These are phyloP conservation scores for Lepilemur ruficaudatus DNA, from an alignment of 2,797 vertebrate genomes.

Conservation along the genomic window DNA sequence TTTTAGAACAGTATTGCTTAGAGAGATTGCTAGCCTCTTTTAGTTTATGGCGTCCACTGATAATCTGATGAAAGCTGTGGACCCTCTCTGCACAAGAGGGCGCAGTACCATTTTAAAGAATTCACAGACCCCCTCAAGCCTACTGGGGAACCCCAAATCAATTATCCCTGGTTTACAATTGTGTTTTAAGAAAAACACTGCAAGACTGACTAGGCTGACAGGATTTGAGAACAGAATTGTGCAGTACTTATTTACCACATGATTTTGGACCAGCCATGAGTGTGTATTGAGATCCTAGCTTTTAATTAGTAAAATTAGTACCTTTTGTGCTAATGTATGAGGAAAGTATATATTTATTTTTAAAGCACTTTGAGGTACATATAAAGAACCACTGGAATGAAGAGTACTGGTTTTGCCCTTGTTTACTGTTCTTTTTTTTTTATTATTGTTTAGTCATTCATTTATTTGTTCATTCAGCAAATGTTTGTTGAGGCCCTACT, in stretches of 20 bases:
- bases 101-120: neutral
- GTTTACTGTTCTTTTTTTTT: neutral
- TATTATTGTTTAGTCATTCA: neutral
- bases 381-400: neutral
- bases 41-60: neutral
- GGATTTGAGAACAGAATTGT: slow-evolving; percentile 33
- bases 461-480: slow-evolving; percentile 39
- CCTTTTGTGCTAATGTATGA: neutral
- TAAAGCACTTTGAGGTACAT: slow-evolving; percentile 17
- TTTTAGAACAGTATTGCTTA: neutral
- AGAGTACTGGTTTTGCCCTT: neutral
- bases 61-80: slow-evolving; percentile 23
- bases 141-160: neutral
- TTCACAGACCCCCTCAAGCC: neutral
- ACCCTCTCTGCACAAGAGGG: neutral
- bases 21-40: neutral
- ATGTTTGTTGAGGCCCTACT: neutral
- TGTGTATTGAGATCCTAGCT: neutral
- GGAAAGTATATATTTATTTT: slow-evolving; percentile 23
- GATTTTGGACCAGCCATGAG: slow-evolving; percentile 1
- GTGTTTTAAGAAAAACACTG: slow-evolving; percentile 24
- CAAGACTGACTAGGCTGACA: neutral
- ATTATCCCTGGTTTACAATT: neutral
- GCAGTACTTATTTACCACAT: neutral
- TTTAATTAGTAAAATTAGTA: slow-evolving; percentile 54